Evolutionary conservation across 2,797 vertebrate genomes (phyloP), one percentile per base, ranked within the genome.

Genomic region (Cossypha niveicapilla): DNA sequence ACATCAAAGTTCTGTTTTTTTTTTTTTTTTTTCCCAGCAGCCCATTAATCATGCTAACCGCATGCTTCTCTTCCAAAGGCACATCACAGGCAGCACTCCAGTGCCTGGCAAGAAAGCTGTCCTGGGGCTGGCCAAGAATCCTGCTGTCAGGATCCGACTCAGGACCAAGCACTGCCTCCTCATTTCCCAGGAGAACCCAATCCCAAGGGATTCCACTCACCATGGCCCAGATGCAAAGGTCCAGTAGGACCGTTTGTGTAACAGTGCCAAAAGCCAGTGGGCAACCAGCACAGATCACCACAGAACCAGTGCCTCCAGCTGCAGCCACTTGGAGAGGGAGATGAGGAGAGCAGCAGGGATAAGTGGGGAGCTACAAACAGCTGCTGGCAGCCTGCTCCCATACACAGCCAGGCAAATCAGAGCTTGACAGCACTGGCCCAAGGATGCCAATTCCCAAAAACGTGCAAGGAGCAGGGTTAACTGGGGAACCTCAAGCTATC

Each of bases 361-460:
- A 42, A 90, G 30, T 0, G 22, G 17, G 1, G 6, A 50, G 56
- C 74, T 41, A 47, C 72, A 21, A 71, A 50, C 7, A 56, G 67
- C 41, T 39, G 61, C 65, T 41, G 28, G 39, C 7, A 4, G 34
- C 0, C 0, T 1, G 13, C 32, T 66, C 47, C 11, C 5, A 18
- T 3, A 44, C 11, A 2, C 25, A 39, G 67, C 22, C 53, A 45
- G 60, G 42, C 0, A 0, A 91, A 51, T 11, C 2, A 4, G 13
- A 68, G 45, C 42, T 22, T 0, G 0, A 41, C 0, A 30, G 37
- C 0, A 0, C 22, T 14, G 41, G 41, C 35, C 32, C 32, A 19
- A 77, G 39, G 32, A 45, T 39, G 34, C 23, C 1, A 1, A 16
- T 70, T 53, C 60, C 61, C 4, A 18, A 18, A 4, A 34, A 39